Evolutionary conservation across 2,888 invertebrate genomes (phyloP), one percentile per base, ranked within the genome.

Genomic region (Timema cristinae): DNA sequence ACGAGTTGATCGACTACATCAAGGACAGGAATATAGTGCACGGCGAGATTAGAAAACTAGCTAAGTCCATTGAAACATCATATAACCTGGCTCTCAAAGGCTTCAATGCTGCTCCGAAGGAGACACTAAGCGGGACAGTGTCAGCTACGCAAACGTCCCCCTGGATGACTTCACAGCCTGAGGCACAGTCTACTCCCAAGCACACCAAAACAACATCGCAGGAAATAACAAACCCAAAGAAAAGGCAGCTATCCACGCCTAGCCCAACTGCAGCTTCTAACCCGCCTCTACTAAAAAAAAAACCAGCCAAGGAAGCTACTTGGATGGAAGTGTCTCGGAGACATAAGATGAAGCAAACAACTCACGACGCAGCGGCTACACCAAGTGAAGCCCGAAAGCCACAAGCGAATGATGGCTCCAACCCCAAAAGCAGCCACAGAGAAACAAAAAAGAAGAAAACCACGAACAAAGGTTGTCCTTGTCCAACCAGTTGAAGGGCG

Each of bases 1-100:
- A 54, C 11, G 54, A 54, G 54, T 54, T 54, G 11, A 2, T 54
- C 54, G 54, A 54, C 32, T 32, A 32, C 32, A 32, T 32, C 32
- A 32, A 32, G 32, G 2, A 32, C 32, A 32, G 32, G 32, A 54
- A 54, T 13, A 54, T 2, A 1, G 54, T 54, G n/a, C 54, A 54
- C n/a, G n/a, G 54, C 54, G 54, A 54, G n/a, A 54, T 54, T 54
- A 54, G 54, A 54, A 54, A n/a, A 54, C 54, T 54, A 2, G 54
- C 54, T n/a, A 54, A n/a, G 54, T 54, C 11, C 4, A 54, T 54
- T 54, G 54, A 54, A 54, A 54, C 54, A 2, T 1, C 54, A 54
- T 13, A 54, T 54, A 54, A n/a, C 54, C 54, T 54, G n/a, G 54
- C 54, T 13, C n/a, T 54, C 54, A 2, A 54, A 4, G 11, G n/a